Percentiles rank a stretch among this genome's conserved stretches.
phyloP scores from a whole-genome alignment of 2,888 invertebrate species.

The Andrena praecox region DNA sequence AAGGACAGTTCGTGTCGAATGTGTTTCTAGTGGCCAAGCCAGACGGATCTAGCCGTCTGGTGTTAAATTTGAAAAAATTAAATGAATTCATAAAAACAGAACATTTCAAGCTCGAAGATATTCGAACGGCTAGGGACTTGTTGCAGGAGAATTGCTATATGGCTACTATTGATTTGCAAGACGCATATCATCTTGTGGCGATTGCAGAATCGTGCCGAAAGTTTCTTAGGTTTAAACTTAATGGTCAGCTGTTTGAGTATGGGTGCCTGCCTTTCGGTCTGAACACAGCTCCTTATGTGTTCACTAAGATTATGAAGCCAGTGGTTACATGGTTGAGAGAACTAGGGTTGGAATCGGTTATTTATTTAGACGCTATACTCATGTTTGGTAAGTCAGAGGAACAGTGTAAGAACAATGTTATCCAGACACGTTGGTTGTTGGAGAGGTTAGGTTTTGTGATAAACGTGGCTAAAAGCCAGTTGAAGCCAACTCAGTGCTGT shows the following conservation, averaged over 20 bases:
- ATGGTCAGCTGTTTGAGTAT: background rate
- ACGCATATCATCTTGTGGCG: background rate
- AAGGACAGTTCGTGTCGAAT: background rate
- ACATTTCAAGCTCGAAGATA: background rate
- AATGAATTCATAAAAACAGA: background rate
- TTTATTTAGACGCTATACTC: background rate
- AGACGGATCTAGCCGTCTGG: background rate
- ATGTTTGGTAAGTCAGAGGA: background rate
- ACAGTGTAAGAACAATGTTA: background rate
- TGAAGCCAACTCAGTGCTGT: no score
- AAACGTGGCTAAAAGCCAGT: no score
- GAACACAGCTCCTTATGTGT: background rate
- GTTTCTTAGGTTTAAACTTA: background rate
- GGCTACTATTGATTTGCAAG: background rate
- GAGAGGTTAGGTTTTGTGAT: background rate
- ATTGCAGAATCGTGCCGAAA: background rate
- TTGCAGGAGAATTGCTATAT: background rate
- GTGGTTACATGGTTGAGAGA: background rate
- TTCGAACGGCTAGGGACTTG: background rate
- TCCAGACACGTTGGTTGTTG: background rate
- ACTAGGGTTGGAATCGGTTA: background rate
- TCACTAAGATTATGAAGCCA: background rate
- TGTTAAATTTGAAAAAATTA: background rate
- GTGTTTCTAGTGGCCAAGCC: background rate
- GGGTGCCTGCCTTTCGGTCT: background rate